phyloP scores from a whole-genome alignment of 2,113 vertebrate species.

The Lota lota region DNA sequence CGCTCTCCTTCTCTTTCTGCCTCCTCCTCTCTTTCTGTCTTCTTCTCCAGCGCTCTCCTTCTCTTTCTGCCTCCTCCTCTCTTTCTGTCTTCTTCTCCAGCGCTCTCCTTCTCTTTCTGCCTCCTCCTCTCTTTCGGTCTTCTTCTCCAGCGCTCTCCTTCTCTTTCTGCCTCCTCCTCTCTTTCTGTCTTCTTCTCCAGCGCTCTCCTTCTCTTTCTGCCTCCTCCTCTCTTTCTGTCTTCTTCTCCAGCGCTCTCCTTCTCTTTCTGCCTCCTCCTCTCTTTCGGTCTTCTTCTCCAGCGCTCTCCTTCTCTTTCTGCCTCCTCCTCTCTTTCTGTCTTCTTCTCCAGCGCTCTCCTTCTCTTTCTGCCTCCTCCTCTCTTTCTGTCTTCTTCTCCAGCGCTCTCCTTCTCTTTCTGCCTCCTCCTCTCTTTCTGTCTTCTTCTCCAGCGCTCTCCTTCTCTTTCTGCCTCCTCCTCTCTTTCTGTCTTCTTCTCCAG shows the following conservation, averaged over 20 bases:
- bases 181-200: conserved; percentile 9
- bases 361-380: conserved; percentile 31
- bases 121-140: conserved; percentile 30
- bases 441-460: conserved; percentile 29
- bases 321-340: conserved; percentile 30
- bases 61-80: conserved; percentile 33
- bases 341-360: conserved; percentile 32
- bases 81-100: conserved; percentile 17
- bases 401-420: not conserved
- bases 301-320: conserved; percentile 1
- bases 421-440: conserved; percentile 39
- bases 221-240: conserved; percentile 39
- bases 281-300: conserved; percentile 17
- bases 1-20: not conserved
- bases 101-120: conserved; percentile 1
- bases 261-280: conserved; percentile 33
- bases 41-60: conserved; percentile 29
- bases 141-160: conserved; percentile 32
- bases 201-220: not conserved
- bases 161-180: conserved; percentile 31
- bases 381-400: conserved; percentile 9
- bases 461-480: conserved; percentile 33
- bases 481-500: conserved; percentile 17
- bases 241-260: conserved; percentile 29
- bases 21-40: conserved; percentile 39